Evolutionary conservation across 2,888 invertebrate genomes (phyloP).

Genomic region (Pheosia tremula): DNA sequence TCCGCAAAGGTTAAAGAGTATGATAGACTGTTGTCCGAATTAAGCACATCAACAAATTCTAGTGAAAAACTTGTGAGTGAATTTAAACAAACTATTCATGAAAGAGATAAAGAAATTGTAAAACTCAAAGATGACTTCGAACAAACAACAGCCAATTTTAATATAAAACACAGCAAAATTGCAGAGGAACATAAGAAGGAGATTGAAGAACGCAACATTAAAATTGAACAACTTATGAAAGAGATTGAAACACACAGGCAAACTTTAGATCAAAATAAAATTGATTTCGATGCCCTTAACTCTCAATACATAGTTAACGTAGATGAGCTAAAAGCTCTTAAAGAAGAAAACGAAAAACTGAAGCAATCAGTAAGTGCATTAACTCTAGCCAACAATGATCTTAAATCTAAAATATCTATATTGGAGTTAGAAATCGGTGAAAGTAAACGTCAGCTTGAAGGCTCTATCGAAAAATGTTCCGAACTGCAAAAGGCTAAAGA

Average conservation of each 20-base stretch:
- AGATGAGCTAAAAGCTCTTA: constrained; percentile 71
- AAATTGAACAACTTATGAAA: constrained; percentile 77
- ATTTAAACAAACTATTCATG: constrained; percentile 78
- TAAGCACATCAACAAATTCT: constrained; percentile 62
- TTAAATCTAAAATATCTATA: constrained; percentile 69
- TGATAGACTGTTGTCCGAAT: constrained; percentile 68
- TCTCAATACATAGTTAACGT: constrained; percentile 74
- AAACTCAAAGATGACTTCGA: constrained; percentile 80
- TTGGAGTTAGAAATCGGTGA: constrained; percentile 84
- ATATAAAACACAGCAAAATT: constrained; percentile 78
- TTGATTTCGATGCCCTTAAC: constrained; percentile 76
- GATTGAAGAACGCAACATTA: constrained; percentile 76
- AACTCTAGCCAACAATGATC: constrained; percentile 63
- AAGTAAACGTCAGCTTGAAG: constrained; percentile 82
- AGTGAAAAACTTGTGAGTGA: constrained; percentile 75
- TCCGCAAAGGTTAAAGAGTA: constrained; percentile 70
- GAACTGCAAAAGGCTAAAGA: constrained; percentile 84
- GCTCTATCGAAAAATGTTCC: constrained; percentile 82
- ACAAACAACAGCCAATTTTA: constrained; percentile 75
- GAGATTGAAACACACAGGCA: constrained; percentile 77
- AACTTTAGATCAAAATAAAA: constrained; percentile 73
- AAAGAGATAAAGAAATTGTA: constrained; percentile 82
- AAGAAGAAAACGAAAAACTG: constrained; percentile 73
- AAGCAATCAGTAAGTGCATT: constrained; percentile 72
- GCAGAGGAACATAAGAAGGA: constrained; percentile 81